Evolutionary conservation across 2,888 invertebrate species (phyloP), one percentile per base, ranked within the genome.

Genomic region (Stegana nigrithorax): DNA sequence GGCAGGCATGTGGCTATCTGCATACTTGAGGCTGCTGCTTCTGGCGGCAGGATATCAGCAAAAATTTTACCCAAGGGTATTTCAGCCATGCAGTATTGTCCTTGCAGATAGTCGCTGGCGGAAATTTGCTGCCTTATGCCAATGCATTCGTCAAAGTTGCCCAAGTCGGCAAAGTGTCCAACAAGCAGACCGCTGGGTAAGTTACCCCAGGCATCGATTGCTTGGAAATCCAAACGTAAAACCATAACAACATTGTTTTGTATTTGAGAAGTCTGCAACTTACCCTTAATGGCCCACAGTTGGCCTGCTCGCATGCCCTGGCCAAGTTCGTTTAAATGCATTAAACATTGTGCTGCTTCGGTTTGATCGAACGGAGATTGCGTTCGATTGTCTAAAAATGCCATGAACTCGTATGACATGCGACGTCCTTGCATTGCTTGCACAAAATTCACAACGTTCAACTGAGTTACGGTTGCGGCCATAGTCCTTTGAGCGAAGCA

Each of bases 71-170:
- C 21, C 12, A 36, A 10, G 1, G 36, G 53, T 21, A 55, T 1
- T 7, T 17, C 5, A 12, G 53, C 53, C 10, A 21, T 23, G 32
- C 53, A 55, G n/a, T 55, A 55, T 21, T 55, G 32, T 21, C 53
- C 36, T 19, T 19, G 19, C 2, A 55, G 2, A 8, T 29, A 17
- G 4, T 12, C 10, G 4, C 12, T 21, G n/a, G 8, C 36, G 7
- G 12, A 3, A 12, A 36, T n/a, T 32, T 55, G 12, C 12, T 55
- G 10, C 10, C 36, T 4, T 1, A 55, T 55, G 21, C 36, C n/a
- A 6, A 55, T 21, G 21, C 53, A 55, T 36, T 55, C 53, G 23
- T 55, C 53, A n/a, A 26, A 55, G 21, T 55, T 32, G 4, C 53
- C 53, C n/a, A 51, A 23, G 19, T 51, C 51, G 14, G 8, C 17